A percentile compares a stretch with the other conserved stretches of the same genome.
phyloP scores from a whole-genome alignment of 2,888 invertebrate genomes.

The Ashinkailepas kermadecensis region DNA sequence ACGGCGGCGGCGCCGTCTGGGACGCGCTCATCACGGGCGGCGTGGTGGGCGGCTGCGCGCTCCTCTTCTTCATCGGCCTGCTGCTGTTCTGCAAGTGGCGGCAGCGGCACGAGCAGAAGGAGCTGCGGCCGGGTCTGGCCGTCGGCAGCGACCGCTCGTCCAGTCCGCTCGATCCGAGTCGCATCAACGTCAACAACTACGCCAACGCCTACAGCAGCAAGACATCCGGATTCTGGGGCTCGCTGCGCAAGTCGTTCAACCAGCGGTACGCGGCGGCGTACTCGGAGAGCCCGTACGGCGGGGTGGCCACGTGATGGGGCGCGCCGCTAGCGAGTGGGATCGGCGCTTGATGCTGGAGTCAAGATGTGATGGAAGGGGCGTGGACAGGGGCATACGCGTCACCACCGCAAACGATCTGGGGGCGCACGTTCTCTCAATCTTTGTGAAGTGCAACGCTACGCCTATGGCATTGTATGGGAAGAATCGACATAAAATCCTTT shows the following conservation, averaged over 20 bases:
- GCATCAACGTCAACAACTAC: background rate
- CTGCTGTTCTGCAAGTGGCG: constrained; percentile 2
- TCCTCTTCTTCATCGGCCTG: background rate
- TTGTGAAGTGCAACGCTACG: too few relatives aligned
- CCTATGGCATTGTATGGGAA: too few relatives aligned
- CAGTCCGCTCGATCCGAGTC: background rate
- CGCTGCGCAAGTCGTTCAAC: background rate
- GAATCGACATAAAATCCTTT: too few relatives aligned
- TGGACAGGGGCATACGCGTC: too few relatives aligned
- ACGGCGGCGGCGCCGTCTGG: too few relatives aligned
- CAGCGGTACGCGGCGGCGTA: background rate
- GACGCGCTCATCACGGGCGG: background rate
- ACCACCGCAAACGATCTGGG: too few relatives aligned
- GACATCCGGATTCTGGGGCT: constrained; percentile 14
- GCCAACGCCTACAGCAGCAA: background rate
- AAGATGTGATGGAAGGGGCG: too few relatives aligned
- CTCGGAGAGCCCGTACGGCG: background rate
- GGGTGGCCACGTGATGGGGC: background rate
- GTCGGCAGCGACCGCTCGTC: background rate
- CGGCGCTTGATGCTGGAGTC: too few relatives aligned
- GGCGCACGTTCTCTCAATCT: too few relatives aligned
- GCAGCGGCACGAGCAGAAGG: background rate
- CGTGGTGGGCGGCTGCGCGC: background rate
- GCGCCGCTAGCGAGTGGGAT: too few relatives aligned
- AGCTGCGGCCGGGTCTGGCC: background rate